phyloP scores from a whole-genome alignment of 2,888 invertebrate genomes.

The Isoperla grammatica region DNA sequence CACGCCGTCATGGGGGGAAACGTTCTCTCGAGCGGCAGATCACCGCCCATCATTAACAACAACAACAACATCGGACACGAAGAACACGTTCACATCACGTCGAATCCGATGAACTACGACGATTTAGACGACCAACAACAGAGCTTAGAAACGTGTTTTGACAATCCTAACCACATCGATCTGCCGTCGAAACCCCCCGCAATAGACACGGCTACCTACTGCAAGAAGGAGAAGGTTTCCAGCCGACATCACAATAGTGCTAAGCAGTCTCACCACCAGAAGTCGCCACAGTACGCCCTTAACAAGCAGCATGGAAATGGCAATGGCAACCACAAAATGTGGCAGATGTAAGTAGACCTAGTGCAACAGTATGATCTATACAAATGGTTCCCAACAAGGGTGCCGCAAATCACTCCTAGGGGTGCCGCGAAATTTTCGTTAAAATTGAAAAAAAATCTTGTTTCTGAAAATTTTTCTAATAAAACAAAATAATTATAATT shows the following conservation, averaged over 20 bases:
- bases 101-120: conserved; percentile 62
- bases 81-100: conserved; percentile 65
- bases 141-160: conserved; percentile 62
- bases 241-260: neutral
- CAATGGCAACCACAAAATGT: conserved; percentile 32
- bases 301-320: conserved; percentile 30
- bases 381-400: too few species aligned
- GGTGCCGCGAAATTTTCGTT: too few species aligned
- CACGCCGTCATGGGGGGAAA: conserved; percentile 29
- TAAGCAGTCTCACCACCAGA: conserved; percentile 23
- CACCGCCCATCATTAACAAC: conserved; percentile 28
- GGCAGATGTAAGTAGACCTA: conserved; percentile 40
- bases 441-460: too few species aligned
- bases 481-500: conserved; percentile 38
- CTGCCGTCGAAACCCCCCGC: conserved; percentile 49
- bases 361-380: too few species aligned
- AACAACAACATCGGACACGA: conserved; percentile 39
- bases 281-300: conserved; percentile 13
- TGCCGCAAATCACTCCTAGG: too few species aligned
- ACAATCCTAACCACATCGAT: conserved; percentile 67
- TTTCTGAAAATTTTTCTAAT: too few species aligned
- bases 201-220: conserved; percentile 66
- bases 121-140: conserved; percentile 43
- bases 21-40: conserved; percentile 27
- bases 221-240: conserved; percentile 58